phyloP scores from a whole-genome alignment of 2,797 vertebrate species.

The Eurystomus glaucurus region DNA sequence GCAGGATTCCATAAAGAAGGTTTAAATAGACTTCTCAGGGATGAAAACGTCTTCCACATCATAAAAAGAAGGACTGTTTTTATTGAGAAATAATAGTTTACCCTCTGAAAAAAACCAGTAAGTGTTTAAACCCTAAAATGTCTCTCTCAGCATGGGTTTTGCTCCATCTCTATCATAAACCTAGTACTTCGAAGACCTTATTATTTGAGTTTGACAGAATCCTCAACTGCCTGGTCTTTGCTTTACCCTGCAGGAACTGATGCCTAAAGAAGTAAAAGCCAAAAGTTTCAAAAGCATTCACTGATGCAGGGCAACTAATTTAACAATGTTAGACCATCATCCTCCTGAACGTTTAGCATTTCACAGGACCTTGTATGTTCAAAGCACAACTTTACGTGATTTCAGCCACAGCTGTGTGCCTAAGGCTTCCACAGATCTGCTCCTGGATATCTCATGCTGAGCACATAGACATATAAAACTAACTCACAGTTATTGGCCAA shows the following conservation, averaged over 20 bases:
- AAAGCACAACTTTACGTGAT: neutral
- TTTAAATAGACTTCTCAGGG: neutral
- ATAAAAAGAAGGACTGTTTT: neutral
- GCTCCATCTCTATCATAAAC: neutral
- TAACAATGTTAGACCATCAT: neutral
- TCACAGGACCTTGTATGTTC: neutral
- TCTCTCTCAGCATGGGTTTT: neutral
- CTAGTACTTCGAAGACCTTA: neutral
- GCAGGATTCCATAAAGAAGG: neutral
- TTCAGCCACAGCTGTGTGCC: neutral
- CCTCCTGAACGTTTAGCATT: constrained; percentile 21
- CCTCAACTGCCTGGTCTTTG: neutral
- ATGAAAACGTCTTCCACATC: neutral
- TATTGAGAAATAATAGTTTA: neutral
- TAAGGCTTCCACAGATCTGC: neutral
- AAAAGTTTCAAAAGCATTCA: neutral
- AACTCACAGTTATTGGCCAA: neutral
- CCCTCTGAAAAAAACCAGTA: neutral
- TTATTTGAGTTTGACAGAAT: neutral
- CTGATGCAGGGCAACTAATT: neutral
- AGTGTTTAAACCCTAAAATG: neutral
- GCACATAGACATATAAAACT: constrained; percentile 26
- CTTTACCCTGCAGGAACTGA: neutral
- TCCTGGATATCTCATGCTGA: constrained; percentile 17
- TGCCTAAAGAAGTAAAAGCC: neutral